A percentile compares a stretch with the other conserved stretches of the same genome.
These are phyloP conservation scores for Hyles lineata DNA, from an alignment of 2,888 invertebrate genomes.

Conservation along the genomic window DNA sequence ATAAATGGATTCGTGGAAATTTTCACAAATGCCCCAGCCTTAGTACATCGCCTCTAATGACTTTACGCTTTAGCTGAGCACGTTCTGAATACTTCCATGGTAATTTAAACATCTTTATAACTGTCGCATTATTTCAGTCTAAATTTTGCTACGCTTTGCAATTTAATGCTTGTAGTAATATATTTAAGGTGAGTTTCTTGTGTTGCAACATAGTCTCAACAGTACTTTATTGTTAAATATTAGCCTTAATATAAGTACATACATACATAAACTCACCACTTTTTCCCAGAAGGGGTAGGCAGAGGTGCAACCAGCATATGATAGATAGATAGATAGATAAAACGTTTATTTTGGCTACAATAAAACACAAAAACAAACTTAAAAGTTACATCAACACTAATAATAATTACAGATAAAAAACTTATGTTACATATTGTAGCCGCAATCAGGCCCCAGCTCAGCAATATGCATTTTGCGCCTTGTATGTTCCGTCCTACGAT, in stretches of 20 bases:
- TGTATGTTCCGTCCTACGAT: too few relatives aligned
- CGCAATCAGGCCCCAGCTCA: too few relatives aligned
- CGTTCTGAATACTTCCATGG: constrained; percentile 36
- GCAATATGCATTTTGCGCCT: too few relatives aligned
- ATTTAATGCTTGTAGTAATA: not conserved
- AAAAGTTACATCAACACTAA: too few relatives aligned
- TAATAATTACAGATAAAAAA: too few relatives aligned
- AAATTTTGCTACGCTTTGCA: constrained; percentile 9
- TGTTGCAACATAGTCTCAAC: not conserved
- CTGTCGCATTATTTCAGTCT: constrained; percentile 27
- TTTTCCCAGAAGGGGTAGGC: too few relatives aligned
- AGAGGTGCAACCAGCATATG: too few relatives aligned
- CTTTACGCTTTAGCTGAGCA: constrained; percentile 42
- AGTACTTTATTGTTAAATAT: not conserved
- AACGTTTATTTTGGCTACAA: too few relatives aligned
- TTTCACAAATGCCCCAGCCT: constrained; percentile 39
- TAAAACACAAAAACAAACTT: too few relatives aligned
- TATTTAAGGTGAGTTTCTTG: not conserved
- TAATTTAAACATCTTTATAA: constrained; percentile 24
- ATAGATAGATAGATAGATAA: too few relatives aligned
- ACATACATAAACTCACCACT: too few relatives aligned
- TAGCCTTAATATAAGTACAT: not conserved
- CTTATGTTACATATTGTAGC: too few relatives aligned
- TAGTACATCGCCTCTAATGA: constrained; percentile 51
- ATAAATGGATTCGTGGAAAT: constrained; percentile 55